Conservation (phyloP, 2,113 vertebrate genomes). For the Megaceryle torquata region DNA sequence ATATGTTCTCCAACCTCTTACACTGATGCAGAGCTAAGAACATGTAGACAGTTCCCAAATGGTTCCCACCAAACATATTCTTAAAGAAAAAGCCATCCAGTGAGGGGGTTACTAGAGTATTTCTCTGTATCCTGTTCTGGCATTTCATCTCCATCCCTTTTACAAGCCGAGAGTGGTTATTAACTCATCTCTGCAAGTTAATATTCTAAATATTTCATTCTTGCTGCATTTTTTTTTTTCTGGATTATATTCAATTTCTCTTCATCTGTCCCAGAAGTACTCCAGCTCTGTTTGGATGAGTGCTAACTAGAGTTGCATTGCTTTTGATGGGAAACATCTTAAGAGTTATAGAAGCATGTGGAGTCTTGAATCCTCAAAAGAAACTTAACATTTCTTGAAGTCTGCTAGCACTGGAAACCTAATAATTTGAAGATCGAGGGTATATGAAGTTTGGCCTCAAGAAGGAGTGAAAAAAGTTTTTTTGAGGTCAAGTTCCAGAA, state of each 20-base stretch:
- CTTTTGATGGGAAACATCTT: neutral
- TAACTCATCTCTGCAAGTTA: neutral
- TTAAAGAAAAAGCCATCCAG: neutral
- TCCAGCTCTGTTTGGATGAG: neutral
- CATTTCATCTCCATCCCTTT: neutral
- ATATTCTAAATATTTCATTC: neutral
- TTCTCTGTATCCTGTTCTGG: neutral
- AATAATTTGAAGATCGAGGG: neutral
- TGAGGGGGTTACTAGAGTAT: neutral
- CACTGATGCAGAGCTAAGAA: neutral
- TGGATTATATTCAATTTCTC: neutral
- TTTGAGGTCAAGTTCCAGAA: neutral
- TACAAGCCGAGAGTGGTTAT: neutral
- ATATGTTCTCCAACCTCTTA: neutral
- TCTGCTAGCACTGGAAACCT: neutral
- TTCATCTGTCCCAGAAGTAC: neutral
- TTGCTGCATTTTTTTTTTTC: neutral
- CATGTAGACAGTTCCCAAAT: accelerated
- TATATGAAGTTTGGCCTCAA: neutral
- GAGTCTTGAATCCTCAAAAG: neutral
- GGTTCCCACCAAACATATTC: neutral
- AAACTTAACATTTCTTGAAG: neutral
- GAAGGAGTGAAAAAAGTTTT: neutral
- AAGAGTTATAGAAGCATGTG: neutral
- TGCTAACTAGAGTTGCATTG: neutral